Conservation (phyloP, 2,113 vertebrate genomes). For the Orientallactaga bullata region DNA sequence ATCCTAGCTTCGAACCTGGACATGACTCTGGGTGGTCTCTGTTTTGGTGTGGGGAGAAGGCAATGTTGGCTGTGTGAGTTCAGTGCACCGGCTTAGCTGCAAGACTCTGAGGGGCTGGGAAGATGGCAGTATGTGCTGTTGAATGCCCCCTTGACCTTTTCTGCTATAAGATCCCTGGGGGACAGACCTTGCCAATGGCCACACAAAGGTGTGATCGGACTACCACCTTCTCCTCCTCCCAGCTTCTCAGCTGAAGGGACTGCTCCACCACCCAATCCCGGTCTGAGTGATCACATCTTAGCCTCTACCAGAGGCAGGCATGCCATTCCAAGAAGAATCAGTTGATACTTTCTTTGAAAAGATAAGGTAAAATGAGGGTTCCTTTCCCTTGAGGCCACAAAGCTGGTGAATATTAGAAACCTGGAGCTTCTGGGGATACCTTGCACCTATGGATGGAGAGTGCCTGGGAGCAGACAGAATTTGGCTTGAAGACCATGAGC, state of each 20-base stretch:
- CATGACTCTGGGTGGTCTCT: background rate
- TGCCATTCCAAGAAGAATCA: background rate
- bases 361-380: background rate
- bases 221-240: background rate
- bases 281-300: background rate
- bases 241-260: background rate
- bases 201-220: background rate
- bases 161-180: background rate
- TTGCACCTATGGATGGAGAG: background rate
- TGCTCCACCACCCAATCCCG: too few relatives aligned
- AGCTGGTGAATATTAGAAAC: background rate
- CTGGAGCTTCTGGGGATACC: background rate
- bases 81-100: background rate
- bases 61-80: background rate
- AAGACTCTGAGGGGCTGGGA: background rate
- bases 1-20: background rate
- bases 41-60: accelerated
- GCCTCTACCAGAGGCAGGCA: accelerated
- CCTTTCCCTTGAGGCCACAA: background rate
- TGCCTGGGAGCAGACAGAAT: background rate
- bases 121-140: background rate
- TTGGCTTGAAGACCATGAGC: background rate
- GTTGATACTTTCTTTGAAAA: background rate
- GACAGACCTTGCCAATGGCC: background rate
- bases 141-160: background rate